Base-by-base conservation (phyloP, 2,888 invertebrate genomes). In the Suillia variegata region DNA sequence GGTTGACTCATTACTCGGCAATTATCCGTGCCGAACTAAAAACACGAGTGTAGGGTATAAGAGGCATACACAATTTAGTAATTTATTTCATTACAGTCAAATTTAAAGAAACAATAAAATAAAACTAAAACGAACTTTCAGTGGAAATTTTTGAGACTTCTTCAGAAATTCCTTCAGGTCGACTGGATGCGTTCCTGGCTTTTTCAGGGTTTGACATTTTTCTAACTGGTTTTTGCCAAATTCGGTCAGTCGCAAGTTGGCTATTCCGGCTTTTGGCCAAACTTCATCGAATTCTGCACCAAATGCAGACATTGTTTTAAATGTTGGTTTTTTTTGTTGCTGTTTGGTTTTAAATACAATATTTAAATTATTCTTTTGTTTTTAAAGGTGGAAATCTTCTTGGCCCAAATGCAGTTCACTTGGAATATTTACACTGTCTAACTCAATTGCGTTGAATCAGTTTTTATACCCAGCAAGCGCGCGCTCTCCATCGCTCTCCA, bases 1-100 rank as follows among this genome's bases (percentile, higher is more conserved):
- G 76, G 75, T 52, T 81, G 81, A 5, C 69, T 70, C 2, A 66
- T 34, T 1, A 79, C 71, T 1, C 79, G 75, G 20, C 81, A 81
- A 4, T 70, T 75, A 15, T 78, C 67, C 2, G 79, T 77, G n/a
- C 80, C 80, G 58, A 81, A 81, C 80, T 81, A 55, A n/a, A n/a
- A n/a, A n/a, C n/a, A n/a, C n/a, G n/a, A n/a, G n/a, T n/a, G n/a
- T n/a, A n/a, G n/a, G n/a, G n/a, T n/a, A n/a, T n/a, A n/a, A n/a
- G n/a, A n/a, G n/a, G n/a, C n/a, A n/a, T n/a, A 1, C n/a, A 13
- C 18, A 34, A 52, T 18, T 13, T 18, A 21, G 10, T 20, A 52
- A 52, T 26, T 31, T 15, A 50, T 49, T 50, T 12, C n/a, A 15
- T 24, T 15, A 49, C 20, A 48, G 6, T 21, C 4, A 64, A 64